phyloP scores from a whole-genome alignment of 2,797 vertebrate species.

The Hydrophis major region DNA sequence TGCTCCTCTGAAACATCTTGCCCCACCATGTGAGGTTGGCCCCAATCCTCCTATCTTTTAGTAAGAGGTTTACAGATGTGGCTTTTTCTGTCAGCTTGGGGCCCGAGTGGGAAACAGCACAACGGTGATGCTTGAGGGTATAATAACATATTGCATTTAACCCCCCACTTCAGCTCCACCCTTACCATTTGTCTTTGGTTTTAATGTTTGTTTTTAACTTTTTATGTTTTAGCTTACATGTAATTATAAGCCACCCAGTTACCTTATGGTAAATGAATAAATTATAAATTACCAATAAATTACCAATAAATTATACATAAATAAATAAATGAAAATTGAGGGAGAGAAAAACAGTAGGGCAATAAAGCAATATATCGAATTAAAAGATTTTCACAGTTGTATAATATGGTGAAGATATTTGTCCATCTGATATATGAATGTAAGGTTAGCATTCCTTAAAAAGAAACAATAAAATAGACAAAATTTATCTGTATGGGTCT shows the following conservation, averaged over 20 bases:
- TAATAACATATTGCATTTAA: background rate
- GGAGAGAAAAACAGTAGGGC: background rate
- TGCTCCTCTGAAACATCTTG: background rate
- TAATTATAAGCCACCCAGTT: background rate
- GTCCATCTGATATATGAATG: background rate
- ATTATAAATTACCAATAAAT: background rate
- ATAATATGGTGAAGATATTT: background rate
- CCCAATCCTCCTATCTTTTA: background rate
- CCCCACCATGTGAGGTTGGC: background rate
- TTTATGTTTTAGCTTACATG: background rate
- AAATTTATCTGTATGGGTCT: background rate
- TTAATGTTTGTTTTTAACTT: background rate
- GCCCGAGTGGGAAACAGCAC: no score
- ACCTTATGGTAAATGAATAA: background rate
- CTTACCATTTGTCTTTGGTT: background rate
- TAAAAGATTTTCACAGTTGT: background rate
- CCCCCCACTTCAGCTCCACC: fast-evolving
- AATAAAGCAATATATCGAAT: background rate
- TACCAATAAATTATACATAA: background rate
- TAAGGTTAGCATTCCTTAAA: background rate
- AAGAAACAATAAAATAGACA: background rate
- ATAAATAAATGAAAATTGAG: no score
- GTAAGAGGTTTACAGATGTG: background rate
- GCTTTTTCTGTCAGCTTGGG: background rate
- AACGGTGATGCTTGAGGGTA: background rate